Base-by-base conservation (phyloP, 2,888 invertebrate species). In the Thereva nobilitata region DNA sequence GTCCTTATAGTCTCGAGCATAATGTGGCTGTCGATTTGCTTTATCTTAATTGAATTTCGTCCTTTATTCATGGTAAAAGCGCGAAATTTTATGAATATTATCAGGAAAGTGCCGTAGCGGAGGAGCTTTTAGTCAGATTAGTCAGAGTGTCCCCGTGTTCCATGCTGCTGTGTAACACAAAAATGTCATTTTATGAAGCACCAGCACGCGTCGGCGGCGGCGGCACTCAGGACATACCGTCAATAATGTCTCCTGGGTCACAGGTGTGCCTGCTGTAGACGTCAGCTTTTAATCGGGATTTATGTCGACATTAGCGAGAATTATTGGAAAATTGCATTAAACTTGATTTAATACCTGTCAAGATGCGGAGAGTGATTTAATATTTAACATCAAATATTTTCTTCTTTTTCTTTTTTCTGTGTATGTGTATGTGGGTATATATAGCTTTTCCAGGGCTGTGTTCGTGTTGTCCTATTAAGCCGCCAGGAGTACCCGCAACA, bases 391-490 rank as follows among this genome's bases (percentile, higher is more conserved):
- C 9, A n/a, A 44, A 44, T 57, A 66, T 61, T 54, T 47, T n/a
- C 44, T 64, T 63, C 57, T 66, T 34, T 49, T 57, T 65, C 49
- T 56, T 41, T 56, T 56, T 38, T 57, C 23, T 59, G 34, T n/a
- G n/a, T n/a, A n/a, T n/a, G 38, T 61, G 4, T 44, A 2, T 49
- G 49, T 9, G 12, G 12, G 49, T 40, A 10, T n/a, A 78, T 79
- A 68, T 84, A 87, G 90, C 89, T 70, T 91, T 91, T 82, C 88
- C 91, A 10, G 88, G 89, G 1, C 84, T 91, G 0, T 92, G 92
- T 77, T 90, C 91, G 0, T 92, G 91, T 77, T 92, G 92, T 76
- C 90, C 92, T 5, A 87, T 89, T 71, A 88, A 87, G 74, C 86
- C 87, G 41, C 76, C 77, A 73, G 80, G 76, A 70, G 53, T 47